Conservation (phyloP, 2,888 invertebrate species). For the Pilophorus perplexus region DNA sequence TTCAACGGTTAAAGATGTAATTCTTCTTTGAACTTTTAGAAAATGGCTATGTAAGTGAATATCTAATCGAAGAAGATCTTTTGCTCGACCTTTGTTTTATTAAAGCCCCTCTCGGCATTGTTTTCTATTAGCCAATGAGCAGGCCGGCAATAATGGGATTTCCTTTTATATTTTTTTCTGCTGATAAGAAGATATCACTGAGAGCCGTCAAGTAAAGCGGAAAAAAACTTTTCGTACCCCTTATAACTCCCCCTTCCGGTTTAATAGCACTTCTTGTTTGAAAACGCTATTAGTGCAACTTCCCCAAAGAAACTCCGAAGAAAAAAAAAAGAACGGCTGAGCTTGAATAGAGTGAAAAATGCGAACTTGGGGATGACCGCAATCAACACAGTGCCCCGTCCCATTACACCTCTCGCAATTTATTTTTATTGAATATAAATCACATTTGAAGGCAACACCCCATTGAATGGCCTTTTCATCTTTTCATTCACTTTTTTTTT, state of each 20-base stretch:
- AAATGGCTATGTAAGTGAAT: too few species aligned
- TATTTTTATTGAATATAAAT: constrained; percentile 11
- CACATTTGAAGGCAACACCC: background rate
- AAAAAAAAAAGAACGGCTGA: background rate
- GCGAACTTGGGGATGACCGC: background rate
- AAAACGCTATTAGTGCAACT: constrained; percentile 15
- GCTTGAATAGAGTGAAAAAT: background rate
- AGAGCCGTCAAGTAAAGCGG: constrained; percentile 5
- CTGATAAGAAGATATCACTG: background rate
- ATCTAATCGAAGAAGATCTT: too few species aligned
- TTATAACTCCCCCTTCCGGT: too few species aligned
- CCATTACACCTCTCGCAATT: background rate
- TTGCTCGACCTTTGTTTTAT: too few species aligned
- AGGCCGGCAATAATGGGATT: background rate
- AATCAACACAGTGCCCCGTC: constrained; percentile 2
- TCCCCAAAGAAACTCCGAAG: background rate
- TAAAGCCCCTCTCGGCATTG: too few species aligned
- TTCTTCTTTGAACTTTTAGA: too few species aligned
- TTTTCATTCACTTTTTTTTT: too few species aligned
- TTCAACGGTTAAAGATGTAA: too few species aligned
- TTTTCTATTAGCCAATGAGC: too few species aligned
- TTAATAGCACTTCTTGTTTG: constrained; percentile 15
- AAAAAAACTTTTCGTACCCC: constrained; percentile 1
- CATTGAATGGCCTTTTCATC: too few species aligned
- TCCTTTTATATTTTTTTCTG: background rate